Conservation (phyloP, 2,888 invertebrate species). For the Coecobrya sp. region DNA sequence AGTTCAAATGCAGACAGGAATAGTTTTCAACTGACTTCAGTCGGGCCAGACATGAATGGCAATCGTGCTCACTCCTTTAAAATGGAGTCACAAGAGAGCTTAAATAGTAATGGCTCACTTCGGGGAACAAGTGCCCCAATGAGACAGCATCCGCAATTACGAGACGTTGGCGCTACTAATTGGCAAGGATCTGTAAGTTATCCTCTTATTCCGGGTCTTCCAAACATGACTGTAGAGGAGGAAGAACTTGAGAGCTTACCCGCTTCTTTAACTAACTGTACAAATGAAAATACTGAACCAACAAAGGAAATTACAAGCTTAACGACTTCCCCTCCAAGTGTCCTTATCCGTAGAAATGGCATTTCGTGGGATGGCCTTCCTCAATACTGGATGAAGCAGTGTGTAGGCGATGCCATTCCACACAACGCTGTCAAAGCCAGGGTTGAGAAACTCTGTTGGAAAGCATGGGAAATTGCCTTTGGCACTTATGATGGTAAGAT, state of each 20-base stretch:
- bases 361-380: slow-evolving; percentile 70
- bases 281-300: slow-evolving; percentile 58
- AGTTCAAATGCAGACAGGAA: slow-evolving; percentile 34
- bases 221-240: slow-evolving; percentile 71
- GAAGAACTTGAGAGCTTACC: slow-evolving; percentile 62
- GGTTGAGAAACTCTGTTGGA: slow-evolving; percentile 84
- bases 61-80: slow-evolving; percentile 51
- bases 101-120: slow-evolving; percentile 22
- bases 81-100: slow-evolving; percentile 37
- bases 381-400: slow-evolving; percentile 84
- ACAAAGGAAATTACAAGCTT: slow-evolving; percentile 53
- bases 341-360: slow-evolving; percentile 47
- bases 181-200: slow-evolving; percentile 75
- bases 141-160: slow-evolving; percentile 69
- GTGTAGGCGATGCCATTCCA: slow-evolving; percentile 84
- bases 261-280: slow-evolving; percentile 26
- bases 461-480: slow-evolving; percentile 81
- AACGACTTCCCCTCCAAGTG: slow-evolving; percentile 67
- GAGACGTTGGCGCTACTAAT: slow-evolving; percentile 56
- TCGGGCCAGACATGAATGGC: slow-evolving; percentile 64
- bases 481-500: slow-evolving; percentile 78
- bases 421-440: slow-evolving; percentile 84
- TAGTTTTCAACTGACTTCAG: slow-evolving; percentile 43
- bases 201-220: slow-evolving; percentile 76
- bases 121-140: slow-evolving; percentile 74